Evolutionary conservation across 2,113 vertebrate genomes (phyloP).

Genomic region (Andinoacara biseriatus): DNA sequence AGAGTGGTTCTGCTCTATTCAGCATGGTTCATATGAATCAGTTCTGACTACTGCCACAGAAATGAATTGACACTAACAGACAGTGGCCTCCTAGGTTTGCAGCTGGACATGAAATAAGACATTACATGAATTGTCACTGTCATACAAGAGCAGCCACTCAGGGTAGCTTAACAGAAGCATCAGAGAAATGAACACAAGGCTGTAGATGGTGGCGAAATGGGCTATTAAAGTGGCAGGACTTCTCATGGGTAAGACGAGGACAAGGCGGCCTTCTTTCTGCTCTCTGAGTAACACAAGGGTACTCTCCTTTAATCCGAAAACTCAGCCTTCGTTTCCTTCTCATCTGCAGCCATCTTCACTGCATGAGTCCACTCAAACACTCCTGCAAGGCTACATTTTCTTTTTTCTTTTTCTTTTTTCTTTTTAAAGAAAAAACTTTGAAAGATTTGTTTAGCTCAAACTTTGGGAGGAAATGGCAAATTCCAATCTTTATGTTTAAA

Average conservation of each 20-base stretch:
- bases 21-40: not conserved
- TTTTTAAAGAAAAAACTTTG: not conserved
- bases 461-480: not conserved
- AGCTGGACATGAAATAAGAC: conserved; percentile 47
- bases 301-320: conserved; percentile 47
- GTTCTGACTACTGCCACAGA: not conserved
- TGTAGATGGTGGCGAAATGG: conserved; percentile 39
- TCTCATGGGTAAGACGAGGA: not conserved
- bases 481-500: not conserved
- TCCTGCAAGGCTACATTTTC: not conserved
- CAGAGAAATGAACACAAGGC: conserved; percentile 48
- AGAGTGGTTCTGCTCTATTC: not conserved
- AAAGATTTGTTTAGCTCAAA: not conserved
- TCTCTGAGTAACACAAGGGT: conserved; percentile 22
- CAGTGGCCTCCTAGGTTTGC: conserved; percentile 24
- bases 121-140: conserved; percentile 57
- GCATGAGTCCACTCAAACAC: conserved; percentile 7
- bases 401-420: not conserved
- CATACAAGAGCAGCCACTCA: conserved; percentile 44
- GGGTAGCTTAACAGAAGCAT: conserved; percentile 55
- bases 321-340: conserved; percentile 12
- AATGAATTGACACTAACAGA: conserved; percentile 30
- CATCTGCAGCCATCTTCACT: conserved; percentile 36
- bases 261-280: conserved; percentile 33
- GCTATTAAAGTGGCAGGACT: conserved; percentile 41